Conservation (phyloP, 2,113 vertebrate species). For the Trinectes maculatus region DNA sequence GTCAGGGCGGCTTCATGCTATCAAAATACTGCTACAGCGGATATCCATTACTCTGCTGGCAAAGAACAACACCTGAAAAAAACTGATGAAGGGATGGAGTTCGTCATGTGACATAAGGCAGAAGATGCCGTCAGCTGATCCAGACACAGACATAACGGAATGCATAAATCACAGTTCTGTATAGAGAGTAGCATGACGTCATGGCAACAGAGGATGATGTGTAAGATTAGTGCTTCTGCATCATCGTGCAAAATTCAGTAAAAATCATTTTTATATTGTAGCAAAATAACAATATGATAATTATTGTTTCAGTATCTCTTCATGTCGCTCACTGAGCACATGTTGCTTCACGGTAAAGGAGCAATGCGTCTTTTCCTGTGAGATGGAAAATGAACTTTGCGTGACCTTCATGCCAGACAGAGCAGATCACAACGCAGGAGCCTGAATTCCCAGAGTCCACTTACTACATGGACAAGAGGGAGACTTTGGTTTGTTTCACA, state of each 20-base stretch:
- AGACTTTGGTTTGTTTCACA: conserved; percentile 54
- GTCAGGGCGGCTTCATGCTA: conserved; percentile 59
- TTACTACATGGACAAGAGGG: conserved; percentile 37
- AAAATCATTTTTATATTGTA: no score
- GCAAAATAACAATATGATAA: no score
- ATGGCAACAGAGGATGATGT: no score
- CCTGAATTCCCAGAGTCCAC: conserved; percentile 60
- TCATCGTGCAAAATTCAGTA: no score
- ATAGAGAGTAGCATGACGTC: no score
- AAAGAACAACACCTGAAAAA: conserved; percentile 51
- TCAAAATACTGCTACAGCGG: conserved; percentile 73
- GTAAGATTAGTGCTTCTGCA: no score
- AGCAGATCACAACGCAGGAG: conserved; percentile 48
- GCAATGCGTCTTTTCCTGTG: conserved; percentile 11
- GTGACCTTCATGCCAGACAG: conserved; percentile 47
- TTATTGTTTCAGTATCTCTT: conserved; percentile 43
- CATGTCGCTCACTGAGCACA: conserved; percentile 25
- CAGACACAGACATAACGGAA: background rate
- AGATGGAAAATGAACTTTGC: conserved; percentile 42
- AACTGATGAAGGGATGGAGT: background rate
- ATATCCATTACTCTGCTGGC: conserved; percentile 68
- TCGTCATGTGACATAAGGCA: conserved; percentile 3
- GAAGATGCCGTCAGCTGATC: background rate
- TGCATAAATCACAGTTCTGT: background rate
- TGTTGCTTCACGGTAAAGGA: conserved; percentile 18